Conservation (phyloP, 2,888 invertebrate genomes). For the Ochropleura leucogaster region DNA sequence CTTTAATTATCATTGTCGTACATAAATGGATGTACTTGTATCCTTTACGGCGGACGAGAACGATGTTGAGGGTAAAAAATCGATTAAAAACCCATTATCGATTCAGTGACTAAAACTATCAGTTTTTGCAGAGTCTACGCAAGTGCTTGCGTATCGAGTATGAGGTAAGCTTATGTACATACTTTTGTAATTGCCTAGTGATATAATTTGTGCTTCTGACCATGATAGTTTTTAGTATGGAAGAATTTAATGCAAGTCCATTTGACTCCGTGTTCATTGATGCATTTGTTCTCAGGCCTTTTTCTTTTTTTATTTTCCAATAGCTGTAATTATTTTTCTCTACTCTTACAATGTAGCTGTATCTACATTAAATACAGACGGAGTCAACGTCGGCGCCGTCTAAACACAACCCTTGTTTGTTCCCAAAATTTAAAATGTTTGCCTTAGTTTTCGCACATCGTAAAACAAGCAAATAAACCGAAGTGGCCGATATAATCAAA, state of each 20-base stretch:
- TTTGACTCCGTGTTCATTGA: not conserved
- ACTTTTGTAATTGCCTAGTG: conserved; percentile 37
- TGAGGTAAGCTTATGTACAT: conserved; percentile 49
- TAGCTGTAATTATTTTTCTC: not conserved
- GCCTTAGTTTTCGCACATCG: conserved; percentile 43
- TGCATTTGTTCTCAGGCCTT: not conserved
- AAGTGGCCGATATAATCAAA: conserved; percentile 51
- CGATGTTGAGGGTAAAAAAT: conserved; percentile 64
- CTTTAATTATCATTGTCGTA: conserved; percentile 61
- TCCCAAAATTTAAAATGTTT: conserved; percentile 41
- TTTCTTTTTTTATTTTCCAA: not conserved
- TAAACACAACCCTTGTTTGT: conserved; percentile 25
- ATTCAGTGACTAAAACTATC: conserved; percentile 65
- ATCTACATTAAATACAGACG: not conserved
- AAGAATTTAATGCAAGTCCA: not conserved
- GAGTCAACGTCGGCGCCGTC: not conserved
- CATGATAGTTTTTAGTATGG: not conserved
- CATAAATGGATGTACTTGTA: conserved; percentile 44
- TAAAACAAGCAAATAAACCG: conserved; percentile 47
- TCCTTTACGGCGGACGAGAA: conserved; percentile 51
- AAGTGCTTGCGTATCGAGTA: conserved; percentile 48
- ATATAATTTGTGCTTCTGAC: conserved; percentile 9
- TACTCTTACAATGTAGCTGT: not conserved
- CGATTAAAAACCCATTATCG: conserved; percentile 76
- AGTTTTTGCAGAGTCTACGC: conserved; percentile 66